Evolutionary conservation across 1,140 invertebrate species (phyloP).

Genomic region (Zaprionus vittiger): DNA sequence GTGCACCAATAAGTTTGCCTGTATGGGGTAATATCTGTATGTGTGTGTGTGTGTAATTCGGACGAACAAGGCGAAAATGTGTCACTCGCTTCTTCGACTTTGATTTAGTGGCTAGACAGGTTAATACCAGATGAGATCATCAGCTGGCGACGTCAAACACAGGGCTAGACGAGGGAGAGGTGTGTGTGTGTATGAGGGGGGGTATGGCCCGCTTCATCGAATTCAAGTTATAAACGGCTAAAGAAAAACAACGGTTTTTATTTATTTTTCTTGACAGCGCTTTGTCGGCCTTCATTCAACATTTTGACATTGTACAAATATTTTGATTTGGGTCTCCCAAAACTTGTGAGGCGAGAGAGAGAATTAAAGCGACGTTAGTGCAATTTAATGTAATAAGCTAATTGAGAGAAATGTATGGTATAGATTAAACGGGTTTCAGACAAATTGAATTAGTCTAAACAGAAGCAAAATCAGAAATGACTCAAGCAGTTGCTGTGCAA

Average conservation of each 20-base stretch:
- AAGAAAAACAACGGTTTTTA: constrained; percentile 53
- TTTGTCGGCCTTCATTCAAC: constrained; percentile 58
- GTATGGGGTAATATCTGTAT: not conserved
- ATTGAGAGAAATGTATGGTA: not conserved
- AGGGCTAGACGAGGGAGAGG: constrained; percentile 6
- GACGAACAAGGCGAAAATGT: constrained; percentile 64
- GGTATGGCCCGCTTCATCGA: constrained; percentile 13
- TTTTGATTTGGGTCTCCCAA: constrained; percentile 57
- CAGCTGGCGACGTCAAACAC: constrained; percentile 34
- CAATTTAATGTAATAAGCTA: constrained; percentile 10
- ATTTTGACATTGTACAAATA: constrained; percentile 70
- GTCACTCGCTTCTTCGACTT: constrained; percentile 78
- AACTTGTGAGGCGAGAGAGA: constrained; percentile 1
- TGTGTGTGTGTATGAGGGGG: too few species aligned
- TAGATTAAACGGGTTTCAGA: not conserved
- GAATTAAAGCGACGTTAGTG: constrained; percentile 32
- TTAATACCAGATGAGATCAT: constrained; percentile 81
- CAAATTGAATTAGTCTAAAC: not conserved
- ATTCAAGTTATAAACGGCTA: constrained; percentile 14
- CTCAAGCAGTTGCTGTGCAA: not conserved
- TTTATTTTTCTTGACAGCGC: constrained; percentile 30
- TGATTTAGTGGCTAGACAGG: constrained; percentile 83
- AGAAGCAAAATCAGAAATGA: not conserved
- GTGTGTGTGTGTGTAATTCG: constrained; percentile 37
- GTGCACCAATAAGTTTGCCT: not conserved